Evolutionary conservation across 2,113 vertebrate genomes (phyloP).

Genomic region (Pelecanoides urinatrix): DNA sequence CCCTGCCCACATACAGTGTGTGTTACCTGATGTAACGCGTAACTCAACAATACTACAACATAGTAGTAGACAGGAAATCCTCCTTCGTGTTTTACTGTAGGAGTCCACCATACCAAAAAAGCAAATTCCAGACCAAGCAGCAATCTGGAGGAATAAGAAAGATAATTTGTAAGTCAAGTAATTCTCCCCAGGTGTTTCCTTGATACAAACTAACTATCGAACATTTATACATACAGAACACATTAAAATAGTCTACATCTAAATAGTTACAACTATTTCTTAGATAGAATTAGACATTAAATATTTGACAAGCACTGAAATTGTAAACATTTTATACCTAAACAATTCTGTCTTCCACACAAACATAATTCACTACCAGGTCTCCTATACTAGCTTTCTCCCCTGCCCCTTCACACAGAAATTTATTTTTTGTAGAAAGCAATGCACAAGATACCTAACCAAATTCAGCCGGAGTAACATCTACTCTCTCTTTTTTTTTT

Average conservation of each 20-base stretch:
- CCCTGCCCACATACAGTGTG: background rate
- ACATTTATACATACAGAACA: background rate
- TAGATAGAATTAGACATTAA: background rate
- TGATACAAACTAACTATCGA: background rate
- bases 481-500: background rate
- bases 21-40: constrained; percentile 91
- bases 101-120: constrained; percentile 95
- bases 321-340: background rate
- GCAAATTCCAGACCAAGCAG: constrained; percentile 90
- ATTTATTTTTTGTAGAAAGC: background rate
- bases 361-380: background rate
- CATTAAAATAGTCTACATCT: background rate
- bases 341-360: background rate
- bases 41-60: constrained; percentile 84
- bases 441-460: background rate
- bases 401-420: background rate
- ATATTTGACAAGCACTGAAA: background rate
- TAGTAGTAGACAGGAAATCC: constrained; percentile 95
- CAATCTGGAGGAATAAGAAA: constrained; percentile 73
- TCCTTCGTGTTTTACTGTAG: constrained; percentile 84
- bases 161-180: background rate
- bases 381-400: background rate
- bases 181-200: background rate
- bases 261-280: background rate
- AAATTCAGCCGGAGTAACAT: background rate